phyloP scores from a whole-genome alignment of 1,140 invertebrate species.

The Drosophila ogumai region DNA sequence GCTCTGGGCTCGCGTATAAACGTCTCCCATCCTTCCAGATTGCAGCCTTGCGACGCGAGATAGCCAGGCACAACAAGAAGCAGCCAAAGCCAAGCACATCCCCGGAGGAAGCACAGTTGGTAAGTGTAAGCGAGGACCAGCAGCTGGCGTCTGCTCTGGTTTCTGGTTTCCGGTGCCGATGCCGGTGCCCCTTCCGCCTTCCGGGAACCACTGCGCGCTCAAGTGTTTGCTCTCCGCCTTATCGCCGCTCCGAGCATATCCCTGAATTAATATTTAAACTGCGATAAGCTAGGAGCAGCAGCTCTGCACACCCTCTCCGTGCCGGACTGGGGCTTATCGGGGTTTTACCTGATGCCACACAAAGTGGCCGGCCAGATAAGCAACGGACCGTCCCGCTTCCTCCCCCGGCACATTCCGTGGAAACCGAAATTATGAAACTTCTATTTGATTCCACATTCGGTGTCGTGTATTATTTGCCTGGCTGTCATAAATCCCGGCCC shows the following conservation, averaged over 20 bases:
- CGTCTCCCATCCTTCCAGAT: slow-evolving; percentile 50
- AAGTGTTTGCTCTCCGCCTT: slow-evolving; percentile 38
- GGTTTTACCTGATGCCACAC: slow-evolving; percentile 61
- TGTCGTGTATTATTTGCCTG: slow-evolving; percentile 61
- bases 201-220: slow-evolving; percentile 25
- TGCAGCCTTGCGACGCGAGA: slow-evolving; percentile 68
- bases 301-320: slow-evolving; percentile 7
- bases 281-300: slow-evolving; percentile 65
- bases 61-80: slow-evolving; percentile 55
- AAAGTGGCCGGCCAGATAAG: slow-evolving; percentile 29
- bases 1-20: not conserved
- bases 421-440: slow-evolving; percentile 65
- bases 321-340: slow-evolving; percentile 24
- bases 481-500: slow-evolving; percentile 60
- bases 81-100: slow-evolving; percentile 8
- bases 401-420: slow-evolving; percentile 20
- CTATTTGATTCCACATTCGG: slow-evolving; percentile 74
- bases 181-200: slow-evolving; percentile 11
- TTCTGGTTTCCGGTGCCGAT: slow-evolving; percentile 21
- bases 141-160: slow-evolving; percentile 12
- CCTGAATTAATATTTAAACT: slow-evolving; percentile 82
- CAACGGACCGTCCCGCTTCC: not conserved
- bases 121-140: slow-evolving; percentile 32
- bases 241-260: slow-evolving; percentile 50
- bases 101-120: slow-evolving; percentile 15